Conservation (phyloP, 2,888 invertebrate genomes). For the Trachelus tabidus region DNA sequence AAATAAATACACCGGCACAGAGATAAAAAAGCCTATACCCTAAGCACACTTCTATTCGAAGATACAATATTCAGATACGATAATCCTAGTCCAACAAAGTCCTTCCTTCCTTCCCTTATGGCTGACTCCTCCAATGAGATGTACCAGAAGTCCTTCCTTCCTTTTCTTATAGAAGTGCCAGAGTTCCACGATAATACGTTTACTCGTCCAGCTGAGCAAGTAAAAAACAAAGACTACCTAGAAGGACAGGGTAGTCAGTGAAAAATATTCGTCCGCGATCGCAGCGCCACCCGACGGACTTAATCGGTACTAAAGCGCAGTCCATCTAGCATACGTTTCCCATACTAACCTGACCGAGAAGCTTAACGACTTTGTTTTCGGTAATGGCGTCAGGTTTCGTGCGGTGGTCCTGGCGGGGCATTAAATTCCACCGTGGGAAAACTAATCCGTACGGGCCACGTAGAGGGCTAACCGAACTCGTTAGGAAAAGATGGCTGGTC, state of each 20-base stretch:
- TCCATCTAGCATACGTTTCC: neutral
- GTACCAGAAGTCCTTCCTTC: too few relatives aligned
- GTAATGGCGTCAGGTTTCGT: conserved; percentile 4
- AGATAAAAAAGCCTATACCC: neutral
- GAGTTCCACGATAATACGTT: neutral
- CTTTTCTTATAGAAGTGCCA: too few relatives aligned
- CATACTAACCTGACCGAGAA: neutral
- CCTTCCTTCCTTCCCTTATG: too few relatives aligned
- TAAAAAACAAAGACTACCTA: neutral
- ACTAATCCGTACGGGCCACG: conserved; percentile 3
- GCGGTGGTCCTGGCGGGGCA: neutral
- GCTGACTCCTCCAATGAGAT: too few relatives aligned
- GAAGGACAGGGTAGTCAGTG: neutral
- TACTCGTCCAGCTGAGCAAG: neutral
- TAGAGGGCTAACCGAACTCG: conserved; percentile 11
- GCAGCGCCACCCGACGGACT: neutral
- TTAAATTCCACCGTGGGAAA: conserved; percentile 1
- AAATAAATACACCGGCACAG: neutral
- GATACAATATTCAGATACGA: neutral
- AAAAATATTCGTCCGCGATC: neutral
- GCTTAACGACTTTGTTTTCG: conserved; percentile 4
- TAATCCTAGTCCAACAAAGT: too few relatives aligned
- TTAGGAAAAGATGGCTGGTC: conserved; percentile 10
- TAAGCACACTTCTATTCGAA: neutral
- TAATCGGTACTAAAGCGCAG: neutral